Base-by-base conservation (phyloP, 2,888 invertebrate genomes). In the Orchesellides sinensis region DNA sequence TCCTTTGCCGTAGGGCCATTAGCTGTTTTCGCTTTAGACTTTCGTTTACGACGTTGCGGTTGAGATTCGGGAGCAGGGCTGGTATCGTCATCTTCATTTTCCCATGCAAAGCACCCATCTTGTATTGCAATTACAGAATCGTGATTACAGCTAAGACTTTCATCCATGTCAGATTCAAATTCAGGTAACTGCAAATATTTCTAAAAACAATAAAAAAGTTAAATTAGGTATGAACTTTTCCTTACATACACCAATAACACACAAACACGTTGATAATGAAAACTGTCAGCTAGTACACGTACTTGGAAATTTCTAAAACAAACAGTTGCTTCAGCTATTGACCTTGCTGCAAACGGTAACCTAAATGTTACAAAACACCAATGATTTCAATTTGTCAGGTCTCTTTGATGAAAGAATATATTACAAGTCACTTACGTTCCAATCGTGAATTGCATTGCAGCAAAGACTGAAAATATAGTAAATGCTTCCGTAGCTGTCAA, bases 91-190 rank as follows among this genome's bases (percentile, higher is more conserved):
- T 63, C 59, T 54, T 80, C 72, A 77, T 85, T 86, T 49, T 90
- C 90, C 91, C 92, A 92, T 2, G 89, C 89, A 86, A 92, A 90
- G 0, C 89, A 89, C 10, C 90, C 91, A 73, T 90, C 89, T 69
- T 90, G 89, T 40, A 91, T 88, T 49, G 90, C 90, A 23, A 92
- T 85, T 1, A 90, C 89, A 49, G 90, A 88, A 23, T 90, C 89
- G 29, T 87, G 86, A 29, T 82, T 84, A 52, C 86, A 86, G 10
- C 74, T 68, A n/a, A 87, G 12, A 17, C 49, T 73, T 17, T 86
- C 84, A 5, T 83, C 85, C 14, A 80, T 77, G 5, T 89, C 87
- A 6, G 80, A 89, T 88, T 83, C 88, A 87, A 72, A 90, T 85
- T 91, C 91, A 35, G 90, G 90, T 59, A 90, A 83, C n/a, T 88